Conservation (phyloP, 2,888 invertebrate genomes). For the Sclerodermus sp. region DNA sequence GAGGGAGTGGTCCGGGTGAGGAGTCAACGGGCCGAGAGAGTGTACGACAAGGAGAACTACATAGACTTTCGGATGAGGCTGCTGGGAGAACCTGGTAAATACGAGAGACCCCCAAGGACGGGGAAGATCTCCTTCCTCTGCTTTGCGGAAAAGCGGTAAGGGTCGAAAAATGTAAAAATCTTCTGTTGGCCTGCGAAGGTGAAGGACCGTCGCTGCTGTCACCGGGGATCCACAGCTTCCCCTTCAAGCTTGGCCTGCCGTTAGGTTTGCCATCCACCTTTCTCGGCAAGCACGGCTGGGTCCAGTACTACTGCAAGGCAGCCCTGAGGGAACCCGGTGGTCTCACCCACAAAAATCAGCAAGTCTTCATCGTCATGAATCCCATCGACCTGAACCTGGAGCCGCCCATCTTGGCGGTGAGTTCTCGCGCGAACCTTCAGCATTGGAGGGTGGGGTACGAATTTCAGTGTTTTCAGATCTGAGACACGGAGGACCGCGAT, state of each 20-base stretch:
- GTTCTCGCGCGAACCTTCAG: conserved; percentile 33
- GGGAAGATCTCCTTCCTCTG: no score
- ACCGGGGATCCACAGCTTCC: conserved; percentile 93
- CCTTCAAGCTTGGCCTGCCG: conserved; percentile 88
- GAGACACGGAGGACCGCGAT: no score
- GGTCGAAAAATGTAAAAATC: neutral
- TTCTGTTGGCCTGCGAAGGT: conserved; percentile 60
- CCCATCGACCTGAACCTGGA: conserved; percentile 91
- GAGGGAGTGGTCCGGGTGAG: conserved; percentile 90
- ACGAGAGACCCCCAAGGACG: no score
- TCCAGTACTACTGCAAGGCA: conserved; percentile 91
- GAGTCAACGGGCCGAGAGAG: conserved; percentile 79
- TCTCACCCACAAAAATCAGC: conserved; percentile 90
- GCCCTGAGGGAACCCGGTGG: conserved; percentile 86
- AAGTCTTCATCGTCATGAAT: conserved; percentile 96
- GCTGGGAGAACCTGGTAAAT: conserved; percentile 79
- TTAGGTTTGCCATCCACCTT: conserved; percentile 90
- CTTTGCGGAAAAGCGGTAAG: no score
- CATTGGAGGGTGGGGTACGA: no score
- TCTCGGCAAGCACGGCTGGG: conserved; percentile 92
- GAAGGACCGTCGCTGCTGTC: conserved; percentile 82
- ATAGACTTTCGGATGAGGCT: conserved; percentile 93
- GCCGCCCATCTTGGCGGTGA: conserved; percentile 83
- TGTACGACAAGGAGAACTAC: conserved; percentile 90
- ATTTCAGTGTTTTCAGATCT: no score